Evolutionary conservation across 1,140 invertebrate species (phyloP), one percentile per base, ranked within the genome.

Genomic region (Agraylea sexmaculata): DNA sequence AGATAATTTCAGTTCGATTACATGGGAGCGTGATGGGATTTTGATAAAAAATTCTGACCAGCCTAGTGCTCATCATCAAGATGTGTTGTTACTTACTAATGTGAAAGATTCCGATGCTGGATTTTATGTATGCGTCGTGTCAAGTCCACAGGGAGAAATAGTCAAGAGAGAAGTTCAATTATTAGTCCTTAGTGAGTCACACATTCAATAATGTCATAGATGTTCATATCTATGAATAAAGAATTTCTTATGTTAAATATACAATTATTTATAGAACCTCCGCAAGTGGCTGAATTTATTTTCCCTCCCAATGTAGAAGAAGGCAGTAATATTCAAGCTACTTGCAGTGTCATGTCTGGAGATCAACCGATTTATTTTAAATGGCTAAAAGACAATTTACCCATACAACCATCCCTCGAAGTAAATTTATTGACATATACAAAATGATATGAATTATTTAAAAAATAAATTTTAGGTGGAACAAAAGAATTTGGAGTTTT

Each of bases 301-400:
- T 85, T 89, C 51, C 80, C 80, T 1, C 62, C 72, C 28, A 77
- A 78, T 48, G 63, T 82, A 15, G 76, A 83, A 59, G 80, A 87
- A 66, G 84, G 83, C 8, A 81, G 83, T 51, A 62, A 83, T 32
- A 79, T 83, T 6, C 80, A 84, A 53, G 75, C 87, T 18, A 80
- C 83, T n/a, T 89, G 86, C 61, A 80, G 77, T 40, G 80, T 88
- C 21, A 83, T 78, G 48, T 83, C 81, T 33, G 86, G 86, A 18
- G 85, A 88, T 66, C 72, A 83, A 44, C 85, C 85, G 12, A 78
- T 88, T 37, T 73, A 74, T 53, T 82, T 88, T 49, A 69, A 70
- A 6, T 89, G 86, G 86, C 69, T 78, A 22, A 87, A 87, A 55
- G 80, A 87, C 54, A 78, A 77, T 6, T 60, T 69, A 35, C 68